Evolutionary conservation across 2,888 invertebrate species (phyloP).

Genomic region (Pristionchus maxplancki): DNA sequence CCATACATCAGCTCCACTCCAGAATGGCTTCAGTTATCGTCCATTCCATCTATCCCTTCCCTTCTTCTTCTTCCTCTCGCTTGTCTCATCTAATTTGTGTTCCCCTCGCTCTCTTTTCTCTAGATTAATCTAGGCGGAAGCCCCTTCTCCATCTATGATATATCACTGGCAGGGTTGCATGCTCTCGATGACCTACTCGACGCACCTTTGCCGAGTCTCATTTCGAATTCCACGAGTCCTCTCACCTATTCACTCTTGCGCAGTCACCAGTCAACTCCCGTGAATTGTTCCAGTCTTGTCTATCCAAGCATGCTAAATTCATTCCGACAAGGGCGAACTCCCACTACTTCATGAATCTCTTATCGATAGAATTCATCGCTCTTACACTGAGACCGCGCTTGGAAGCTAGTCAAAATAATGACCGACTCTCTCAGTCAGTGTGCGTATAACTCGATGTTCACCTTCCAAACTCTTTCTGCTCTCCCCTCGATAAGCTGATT

Average conservation of each 20-base stretch:
- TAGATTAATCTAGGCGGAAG: slow-evolving; percentile 45
- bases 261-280: not conserved
- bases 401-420: too few relatives aligned
- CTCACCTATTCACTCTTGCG: slow-evolving; percentile 3
- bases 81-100: slow-evolving; percentile 35
- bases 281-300: not conserved
- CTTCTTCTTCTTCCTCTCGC: slow-evolving; percentile 42
- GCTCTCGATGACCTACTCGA: not conserved
- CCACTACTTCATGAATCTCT: not conserved
- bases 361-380: too few relatives aligned
- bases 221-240: slow-evolving; percentile 7
- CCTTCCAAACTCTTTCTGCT: too few relatives aligned
- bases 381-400: too few relatives aligned
- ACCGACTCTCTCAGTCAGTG: too few relatives aligned
- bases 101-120: slow-evolving; percentile 47
- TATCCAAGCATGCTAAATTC: not conserved
- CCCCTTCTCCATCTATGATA: slow-evolving; percentile 36
- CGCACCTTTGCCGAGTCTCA: not conserved
- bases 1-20: not conserved
- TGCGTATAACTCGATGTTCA: too few relatives aligned
- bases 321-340: not conserved
- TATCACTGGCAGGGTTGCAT: not conserved
- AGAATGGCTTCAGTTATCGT: not conserved
- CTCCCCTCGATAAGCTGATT: slow-evolving; percentile 44
- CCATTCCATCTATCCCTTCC: slow-evolving; percentile 28